Evolutionary conservation across 2,797 vertebrate genomes (phyloP).

Genomic region (Buceros bicornis): DNA sequence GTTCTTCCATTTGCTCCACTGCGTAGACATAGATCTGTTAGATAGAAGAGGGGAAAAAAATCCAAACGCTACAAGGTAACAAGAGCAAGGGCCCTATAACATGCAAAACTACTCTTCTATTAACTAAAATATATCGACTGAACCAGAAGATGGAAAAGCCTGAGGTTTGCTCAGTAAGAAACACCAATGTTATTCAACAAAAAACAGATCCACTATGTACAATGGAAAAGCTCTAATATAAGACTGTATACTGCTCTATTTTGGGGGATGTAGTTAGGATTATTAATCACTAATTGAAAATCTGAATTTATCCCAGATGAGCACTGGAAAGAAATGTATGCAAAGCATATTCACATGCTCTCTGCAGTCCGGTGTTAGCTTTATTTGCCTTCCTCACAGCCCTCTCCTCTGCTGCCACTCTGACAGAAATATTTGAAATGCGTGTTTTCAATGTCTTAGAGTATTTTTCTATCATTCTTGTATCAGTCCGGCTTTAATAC

Average conservation of each 20-base stretch:
- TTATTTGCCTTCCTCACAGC: not conserved
- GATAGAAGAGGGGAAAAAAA: not conserved
- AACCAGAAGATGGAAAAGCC: not conserved
- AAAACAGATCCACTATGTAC: not conserved
- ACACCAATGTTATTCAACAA: not conserved
- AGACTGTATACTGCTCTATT: not conserved
- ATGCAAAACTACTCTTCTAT: not conserved
- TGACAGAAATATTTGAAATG: not conserved
- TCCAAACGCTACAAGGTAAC: not conserved
- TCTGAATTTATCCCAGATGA: not conserved
- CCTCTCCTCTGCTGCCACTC: not conserved
- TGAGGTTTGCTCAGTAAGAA: not conserved
- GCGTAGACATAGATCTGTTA: not conserved
- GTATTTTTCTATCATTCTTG: not conserved
- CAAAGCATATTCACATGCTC: not conserved
- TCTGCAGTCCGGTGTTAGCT: not conserved
- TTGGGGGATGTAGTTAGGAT: not conserved
- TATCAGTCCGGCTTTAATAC: not conserved
- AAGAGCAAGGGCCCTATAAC: not conserved
- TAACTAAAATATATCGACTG: not conserved
- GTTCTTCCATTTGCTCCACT: not conserved
- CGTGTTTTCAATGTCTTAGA: not conserved
- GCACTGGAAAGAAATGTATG: not conserved
- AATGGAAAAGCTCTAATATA: not conserved
- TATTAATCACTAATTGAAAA: not conserved